Evolutionary conservation across 2,888 invertebrate species (phyloP).

Genomic region (Drosophila neotestacea): DNA sequence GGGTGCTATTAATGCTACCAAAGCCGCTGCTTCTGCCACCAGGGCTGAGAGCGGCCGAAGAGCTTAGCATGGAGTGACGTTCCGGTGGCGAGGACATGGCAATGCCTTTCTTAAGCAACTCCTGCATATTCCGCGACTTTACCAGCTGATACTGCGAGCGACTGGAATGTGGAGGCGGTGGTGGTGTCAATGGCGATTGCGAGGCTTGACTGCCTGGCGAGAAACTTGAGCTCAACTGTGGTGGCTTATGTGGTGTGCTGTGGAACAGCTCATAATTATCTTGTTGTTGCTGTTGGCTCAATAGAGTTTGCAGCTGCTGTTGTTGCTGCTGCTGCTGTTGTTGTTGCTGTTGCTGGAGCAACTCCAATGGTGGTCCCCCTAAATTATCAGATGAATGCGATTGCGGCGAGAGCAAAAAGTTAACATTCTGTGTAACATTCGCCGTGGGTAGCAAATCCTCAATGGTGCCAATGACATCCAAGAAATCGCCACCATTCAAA

Average conservation of each 20-base stretch:
- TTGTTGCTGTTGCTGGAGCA: constrained; percentile 80
- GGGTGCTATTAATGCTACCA: constrained; percentile 77
- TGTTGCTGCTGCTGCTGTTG: constrained; percentile 63
- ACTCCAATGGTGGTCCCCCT: constrained; percentile 80
- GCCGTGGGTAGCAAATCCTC: constrained; percentile 88
- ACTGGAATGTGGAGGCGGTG: constrained; percentile 83
- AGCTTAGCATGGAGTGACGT: constrained; percentile 87
- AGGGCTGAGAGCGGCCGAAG: constrained; percentile 87
- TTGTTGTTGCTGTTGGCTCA: constrained; percentile 64
- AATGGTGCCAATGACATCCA: constrained; percentile 92
- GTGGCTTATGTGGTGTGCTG: constrained; percentile 84
- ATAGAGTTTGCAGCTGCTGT: constrained; percentile 60
- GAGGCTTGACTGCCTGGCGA: constrained; percentile 85
- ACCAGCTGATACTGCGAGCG: constrained; percentile 83
- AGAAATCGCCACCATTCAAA: constrained; percentile 92
- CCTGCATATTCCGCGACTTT: constrained; percentile 83
- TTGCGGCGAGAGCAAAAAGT: constrained; percentile 80
- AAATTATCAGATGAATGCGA: constrained; percentile 73
- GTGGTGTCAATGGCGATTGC: constrained; percentile 86
- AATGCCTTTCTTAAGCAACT: constrained; percentile 89
- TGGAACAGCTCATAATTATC: constrained; percentile 84
- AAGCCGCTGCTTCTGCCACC: constrained; percentile 84
- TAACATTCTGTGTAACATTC: constrained; percentile 66
- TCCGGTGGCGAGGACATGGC: constrained; percentile 86
- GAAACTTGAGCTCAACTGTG: constrained; percentile 62